Conservation (phyloP, 2,888 invertebrate species). For the Sepioteuthis lessoniana region DNA sequence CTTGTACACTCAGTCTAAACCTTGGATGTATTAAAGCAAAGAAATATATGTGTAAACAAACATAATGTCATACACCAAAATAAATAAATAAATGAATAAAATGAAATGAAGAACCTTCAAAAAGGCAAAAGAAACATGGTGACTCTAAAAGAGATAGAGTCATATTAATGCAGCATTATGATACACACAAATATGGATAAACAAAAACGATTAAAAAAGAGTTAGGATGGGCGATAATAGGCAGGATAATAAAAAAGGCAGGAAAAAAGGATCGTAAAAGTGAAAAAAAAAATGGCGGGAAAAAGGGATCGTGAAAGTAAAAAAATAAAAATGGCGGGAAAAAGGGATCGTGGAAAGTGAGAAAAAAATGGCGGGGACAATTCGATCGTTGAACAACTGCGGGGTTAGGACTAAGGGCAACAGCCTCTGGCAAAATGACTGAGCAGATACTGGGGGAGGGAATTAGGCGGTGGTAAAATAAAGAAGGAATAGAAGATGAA, state of each 20-base stretch:
- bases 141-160: background rate
- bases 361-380: background rate
- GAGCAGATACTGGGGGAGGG: no score
- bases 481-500: background rate
- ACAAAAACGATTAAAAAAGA: background rate
- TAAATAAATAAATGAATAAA: no score
- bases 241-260: no score
- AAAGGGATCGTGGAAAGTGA: background rate
- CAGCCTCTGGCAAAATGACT: background rate
- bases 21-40: background rate
- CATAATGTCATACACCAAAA: background rate
- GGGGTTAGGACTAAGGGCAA: background rate
- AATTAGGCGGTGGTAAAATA: background rate
- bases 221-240: no score
- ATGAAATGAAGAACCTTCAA: no score
- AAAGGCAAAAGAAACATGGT: background rate
- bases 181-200: background rate
- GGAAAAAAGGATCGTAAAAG: no score
- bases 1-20: background rate
- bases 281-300: no score
- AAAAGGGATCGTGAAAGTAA: no score
- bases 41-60: background rate
- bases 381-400: slow-evolving; percentile 2
- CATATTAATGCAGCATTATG: background rate
- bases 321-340: background rate